Conservation (phyloP, 1,140 invertebrate genomes). For the Drosophila grimshawi region DNA sequence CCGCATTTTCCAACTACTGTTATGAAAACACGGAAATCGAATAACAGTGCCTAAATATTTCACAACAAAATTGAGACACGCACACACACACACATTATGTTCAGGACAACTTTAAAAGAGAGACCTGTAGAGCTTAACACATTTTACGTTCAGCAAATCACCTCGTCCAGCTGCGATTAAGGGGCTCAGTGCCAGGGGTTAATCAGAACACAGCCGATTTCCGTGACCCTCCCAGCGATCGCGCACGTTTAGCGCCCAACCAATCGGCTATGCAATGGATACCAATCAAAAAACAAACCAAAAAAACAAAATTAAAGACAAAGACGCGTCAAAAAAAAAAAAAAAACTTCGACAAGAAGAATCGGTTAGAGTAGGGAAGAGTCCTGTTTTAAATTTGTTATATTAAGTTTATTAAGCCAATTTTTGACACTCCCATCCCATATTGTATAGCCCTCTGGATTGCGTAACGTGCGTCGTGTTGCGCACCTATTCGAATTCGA, state of each 20-base stretch:
- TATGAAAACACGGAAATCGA: conserved; percentile 73
- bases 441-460: conserved; percentile 57
- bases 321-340: conserved; percentile 60
- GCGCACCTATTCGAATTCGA: conserved; percentile 41
- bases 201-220: conserved; percentile 73
- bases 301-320: conserved; percentile 24
- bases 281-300: conserved; percentile 13
- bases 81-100: conserved; percentile 18
- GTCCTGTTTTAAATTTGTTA: conserved; percentile 39
- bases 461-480: conserved; percentile 26
- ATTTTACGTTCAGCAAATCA: conserved; percentile 71
- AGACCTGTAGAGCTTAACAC: conserved; percentile 36
- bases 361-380: background rate
- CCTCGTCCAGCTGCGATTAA: conserved; percentile 76
- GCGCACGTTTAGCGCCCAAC: conserved; percentile 17
- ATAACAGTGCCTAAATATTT: conserved; percentile 57
- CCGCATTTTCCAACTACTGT: conserved; percentile 38
- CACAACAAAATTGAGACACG: background rate
- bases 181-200: conserved; percentile 78
- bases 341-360: conserved; percentile 11
- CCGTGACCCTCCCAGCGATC: conserved; percentile 57
- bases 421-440: conserved; percentile 28
- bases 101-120: conserved; percentile 6
- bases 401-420: conserved; percentile 40
- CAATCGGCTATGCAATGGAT: conserved; percentile 61